These are phyloP conservation scores for Yponomeuta sedellus DNA, from an alignment of 2,888 invertebrate species.

Conservation along the genomic window DNA sequence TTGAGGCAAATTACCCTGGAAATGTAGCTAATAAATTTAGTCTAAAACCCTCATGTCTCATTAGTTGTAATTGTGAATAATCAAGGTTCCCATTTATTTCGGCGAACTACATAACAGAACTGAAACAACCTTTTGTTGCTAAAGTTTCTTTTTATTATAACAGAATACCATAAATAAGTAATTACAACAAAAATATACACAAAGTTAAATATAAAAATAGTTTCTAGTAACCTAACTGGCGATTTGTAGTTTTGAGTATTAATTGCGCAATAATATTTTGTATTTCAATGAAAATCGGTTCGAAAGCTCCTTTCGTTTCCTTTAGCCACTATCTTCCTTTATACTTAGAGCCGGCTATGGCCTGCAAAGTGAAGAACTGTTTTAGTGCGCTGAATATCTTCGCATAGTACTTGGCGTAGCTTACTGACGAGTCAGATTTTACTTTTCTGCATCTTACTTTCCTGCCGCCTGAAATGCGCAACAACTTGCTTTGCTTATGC, in stretches of 20 bases:
- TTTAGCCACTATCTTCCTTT: slow-evolving; percentile 55
- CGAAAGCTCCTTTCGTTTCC: neutral
- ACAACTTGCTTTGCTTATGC: slow-evolving; percentile 38
- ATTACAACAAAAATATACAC: slow-evolving; percentile 59
- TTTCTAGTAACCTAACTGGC: neutral
- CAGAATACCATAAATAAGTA: slow-evolving; percentile 42
- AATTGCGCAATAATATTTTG: neutral
- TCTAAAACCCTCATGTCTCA: too few species aligned
- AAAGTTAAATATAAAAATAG: slow-evolving; percentile 35
- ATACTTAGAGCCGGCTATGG: slow-evolving; percentile 65
- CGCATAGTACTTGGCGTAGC: slow-evolving; percentile 63
- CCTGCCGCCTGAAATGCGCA: slow-evolving; percentile 68
- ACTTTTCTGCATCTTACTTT: slow-evolving; percentile 69
- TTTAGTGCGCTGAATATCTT: slow-evolving; percentile 70
- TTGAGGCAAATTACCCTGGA: too few species aligned
- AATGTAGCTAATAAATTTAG: too few species aligned
- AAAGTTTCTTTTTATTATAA: neutral
- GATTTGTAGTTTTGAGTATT: neutral
- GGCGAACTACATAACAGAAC: slow-evolving; percentile 25
- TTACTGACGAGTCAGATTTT: slow-evolving; percentile 65
- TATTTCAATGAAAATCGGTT: neutral
- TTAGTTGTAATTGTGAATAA: too few species aligned
- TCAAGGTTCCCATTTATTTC: too few species aligned
- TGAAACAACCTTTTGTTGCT: slow-evolving; percentile 10
- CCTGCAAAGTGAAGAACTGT: slow-evolving; percentile 73